These are phyloP conservation scores for Myiotriccus ornatus DNA, from an alignment of 2,797 vertebrate species.

Conservation along the genomic window DNA sequence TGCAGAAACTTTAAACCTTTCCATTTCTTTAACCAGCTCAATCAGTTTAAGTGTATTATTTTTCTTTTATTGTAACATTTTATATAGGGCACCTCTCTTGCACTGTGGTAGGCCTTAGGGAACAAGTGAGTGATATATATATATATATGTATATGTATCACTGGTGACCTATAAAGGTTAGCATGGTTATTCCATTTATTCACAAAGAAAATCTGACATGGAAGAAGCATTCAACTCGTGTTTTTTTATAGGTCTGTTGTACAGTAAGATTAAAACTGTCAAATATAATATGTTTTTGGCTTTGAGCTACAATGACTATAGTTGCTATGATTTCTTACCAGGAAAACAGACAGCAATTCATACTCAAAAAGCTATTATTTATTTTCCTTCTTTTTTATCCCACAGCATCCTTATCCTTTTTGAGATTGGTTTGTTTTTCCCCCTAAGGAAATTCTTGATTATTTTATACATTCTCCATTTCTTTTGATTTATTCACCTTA, in stretches of 20 bases:
- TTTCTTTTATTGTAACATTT: background rate
- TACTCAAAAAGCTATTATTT: background rate
- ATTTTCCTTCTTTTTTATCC: background rate
- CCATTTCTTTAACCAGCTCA: background rate
- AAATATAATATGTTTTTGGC: conserved; percentile 13
- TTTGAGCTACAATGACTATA: background rate
- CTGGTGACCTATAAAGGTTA: background rate
- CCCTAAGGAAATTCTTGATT: background rate
- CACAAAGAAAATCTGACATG: background rate
- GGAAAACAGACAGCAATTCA: background rate
- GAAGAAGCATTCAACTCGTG: background rate
- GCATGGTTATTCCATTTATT: background rate
- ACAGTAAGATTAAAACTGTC: background rate
- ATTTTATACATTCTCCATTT: background rate
- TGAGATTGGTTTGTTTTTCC: background rate
- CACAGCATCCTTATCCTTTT: background rate
- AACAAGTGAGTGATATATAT: background rate
- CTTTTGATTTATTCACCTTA: background rate
- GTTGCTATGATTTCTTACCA: background rate
- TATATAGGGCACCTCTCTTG: background rate
- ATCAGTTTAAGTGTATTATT: background rate
- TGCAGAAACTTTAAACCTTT: background rate
- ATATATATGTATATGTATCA: too few relatives aligned
- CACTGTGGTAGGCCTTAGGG: background rate
- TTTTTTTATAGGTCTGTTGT: background rate